phyloP scores from a whole-genome alignment of 2,888 invertebrate genomes.

The Leptopilina myrica region DNA sequence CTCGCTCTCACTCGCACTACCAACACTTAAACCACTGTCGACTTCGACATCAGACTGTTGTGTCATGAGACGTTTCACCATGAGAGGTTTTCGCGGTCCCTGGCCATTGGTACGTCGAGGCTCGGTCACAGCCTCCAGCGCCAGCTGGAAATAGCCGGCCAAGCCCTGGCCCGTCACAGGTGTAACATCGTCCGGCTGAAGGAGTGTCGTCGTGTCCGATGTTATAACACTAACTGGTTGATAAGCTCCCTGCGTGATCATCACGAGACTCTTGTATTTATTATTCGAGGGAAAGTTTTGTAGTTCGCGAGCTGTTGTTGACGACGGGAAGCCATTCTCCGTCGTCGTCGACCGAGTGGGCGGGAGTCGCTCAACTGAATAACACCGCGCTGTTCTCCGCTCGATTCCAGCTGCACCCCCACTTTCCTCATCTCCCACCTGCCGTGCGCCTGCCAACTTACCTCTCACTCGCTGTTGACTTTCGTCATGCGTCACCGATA shows the following conservation, averaged over 20 bases:
- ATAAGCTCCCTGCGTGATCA: conserved; percentile 86
- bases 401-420: conserved; percentile 69
- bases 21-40: conserved; percentile 72
- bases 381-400: conserved; percentile 72
- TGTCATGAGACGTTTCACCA: conserved; percentile 66
- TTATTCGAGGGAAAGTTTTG: conserved; percentile 56
- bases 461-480: conserved; percentile 53
- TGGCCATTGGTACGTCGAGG: conserved; percentile 61
- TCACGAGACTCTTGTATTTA: conserved; percentile 91
- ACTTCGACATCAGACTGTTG: conserved; percentile 63
- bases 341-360: conserved; percentile 70
- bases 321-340: conserved; percentile 73
- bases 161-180: conserved; percentile 80
- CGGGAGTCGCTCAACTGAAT: conserved; percentile 75
- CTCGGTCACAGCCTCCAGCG: conserved; percentile 72
- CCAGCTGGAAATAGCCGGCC: conserved; percentile 76
- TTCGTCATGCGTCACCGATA: conserved; percentile 77
- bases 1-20: conserved; percentile 73
- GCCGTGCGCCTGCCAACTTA: conserved; percentile 50
- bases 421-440: conserved; percentile 57
- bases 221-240: conserved; percentile 86
- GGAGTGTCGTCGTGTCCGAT: conserved; percentile 85
- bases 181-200: conserved; percentile 77
- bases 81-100: conserved; percentile 68
- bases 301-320: conserved; percentile 66